phyloP scores from a whole-genome alignment of 1,140 invertebrate species.

The Trialeurodes vaporariorum region DNA sequence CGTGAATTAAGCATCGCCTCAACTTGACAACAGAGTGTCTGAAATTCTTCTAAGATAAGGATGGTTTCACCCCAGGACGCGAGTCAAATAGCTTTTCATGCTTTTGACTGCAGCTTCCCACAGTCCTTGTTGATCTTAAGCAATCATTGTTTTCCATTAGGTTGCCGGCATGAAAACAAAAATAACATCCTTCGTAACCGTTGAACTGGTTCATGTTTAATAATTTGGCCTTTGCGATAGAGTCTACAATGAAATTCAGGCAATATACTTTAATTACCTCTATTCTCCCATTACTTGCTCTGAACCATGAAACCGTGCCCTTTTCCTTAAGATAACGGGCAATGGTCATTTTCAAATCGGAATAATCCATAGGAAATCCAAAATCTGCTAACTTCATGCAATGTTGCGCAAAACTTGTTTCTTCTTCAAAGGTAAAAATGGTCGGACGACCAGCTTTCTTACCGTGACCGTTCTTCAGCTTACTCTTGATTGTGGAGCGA shows the following conservation, averaged over 20 bases:
- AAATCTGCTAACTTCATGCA: constrained; percentile 11
- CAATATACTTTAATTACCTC: background rate
- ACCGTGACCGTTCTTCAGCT: constrained; percentile 3
- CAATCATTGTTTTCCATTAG: too few species aligned
- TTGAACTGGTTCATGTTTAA: background rate
- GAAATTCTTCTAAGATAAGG: too few species aligned
- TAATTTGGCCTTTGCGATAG: background rate
- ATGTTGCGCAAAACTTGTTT: constrained; percentile 12
- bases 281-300: background rate
- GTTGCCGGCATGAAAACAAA: background rate
- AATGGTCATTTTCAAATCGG: constrained; percentile 5
- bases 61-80: too few species aligned
- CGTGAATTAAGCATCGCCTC: too few species aligned
- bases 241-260: background rate
- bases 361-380: constrained; percentile 3
- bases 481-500: constrained; percentile 9
- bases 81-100: too few species aligned
- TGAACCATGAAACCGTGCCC: background rate
- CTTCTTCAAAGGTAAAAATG: too few species aligned
- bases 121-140: too few species aligned
- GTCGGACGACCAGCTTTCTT: constrained; percentile 9
- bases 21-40: too few species aligned
- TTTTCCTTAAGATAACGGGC: constrained; percentile 7
- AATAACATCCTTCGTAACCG: background rate
- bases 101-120: too few species aligned